These are phyloP conservation scores for Lasioglossum vierecki DNA, from an alignment of 2,888 invertebrate genomes.

Conservation along the genomic window DNA sequence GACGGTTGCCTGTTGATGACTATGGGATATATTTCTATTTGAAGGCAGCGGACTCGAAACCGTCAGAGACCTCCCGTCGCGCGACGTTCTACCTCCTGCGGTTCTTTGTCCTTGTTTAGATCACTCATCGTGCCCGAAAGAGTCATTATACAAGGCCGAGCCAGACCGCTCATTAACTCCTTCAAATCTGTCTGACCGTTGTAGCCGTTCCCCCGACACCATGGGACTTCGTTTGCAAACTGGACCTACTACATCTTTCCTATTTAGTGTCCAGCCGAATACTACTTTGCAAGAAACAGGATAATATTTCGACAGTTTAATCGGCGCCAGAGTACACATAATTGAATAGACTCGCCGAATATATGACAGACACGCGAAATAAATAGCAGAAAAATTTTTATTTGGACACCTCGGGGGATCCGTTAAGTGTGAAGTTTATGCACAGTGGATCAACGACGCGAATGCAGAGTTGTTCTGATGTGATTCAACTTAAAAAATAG, in stretches of 20 bases:
- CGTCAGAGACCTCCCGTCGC: constrained; percentile 71
- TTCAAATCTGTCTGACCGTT: constrained; percentile 31
- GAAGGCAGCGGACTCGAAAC: constrained; percentile 58
- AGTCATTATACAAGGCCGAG: constrained; percentile 65
- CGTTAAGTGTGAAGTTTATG: background rate
- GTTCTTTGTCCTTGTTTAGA: constrained; percentile 79
- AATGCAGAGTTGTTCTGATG: background rate
- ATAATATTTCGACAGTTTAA: background rate
- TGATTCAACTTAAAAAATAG: background rate
- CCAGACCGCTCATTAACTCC: constrained; percentile 69
- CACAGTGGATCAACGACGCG: background rate
- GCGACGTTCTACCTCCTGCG: constrained; percentile 76
- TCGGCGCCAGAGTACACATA: background rate
- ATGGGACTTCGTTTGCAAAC: constrained; percentile 21
- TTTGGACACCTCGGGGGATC: background rate
- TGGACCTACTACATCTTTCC: background rate
- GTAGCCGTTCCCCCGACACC: constrained; percentile 4
- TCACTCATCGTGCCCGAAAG: constrained; percentile 67
- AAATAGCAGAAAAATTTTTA: background rate
- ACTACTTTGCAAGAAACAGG: background rate
- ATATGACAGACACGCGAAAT: background rate
- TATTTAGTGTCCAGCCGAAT: background rate
- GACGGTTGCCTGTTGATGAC: constrained; percentile 77
- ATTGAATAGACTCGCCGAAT: background rate
- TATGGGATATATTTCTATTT: constrained; percentile 68